phyloP scores from a whole-genome alignment of 2,888 invertebrate genomes.

The Folsomia candida region DNA sequence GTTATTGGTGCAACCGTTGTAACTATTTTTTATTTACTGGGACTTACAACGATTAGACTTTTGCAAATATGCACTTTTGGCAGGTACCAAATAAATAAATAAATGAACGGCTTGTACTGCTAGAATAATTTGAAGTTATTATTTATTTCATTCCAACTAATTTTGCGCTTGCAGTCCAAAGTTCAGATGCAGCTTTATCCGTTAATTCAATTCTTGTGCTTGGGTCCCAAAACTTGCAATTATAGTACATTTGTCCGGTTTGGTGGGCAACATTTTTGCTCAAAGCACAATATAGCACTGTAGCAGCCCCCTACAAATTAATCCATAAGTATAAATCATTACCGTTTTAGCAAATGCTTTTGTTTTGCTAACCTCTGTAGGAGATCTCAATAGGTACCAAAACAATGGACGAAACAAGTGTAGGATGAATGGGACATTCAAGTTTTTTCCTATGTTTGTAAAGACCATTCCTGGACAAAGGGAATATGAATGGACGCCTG shows the following conservation, averaged over 20 bases:
- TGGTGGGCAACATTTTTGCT: slow-evolving; percentile 65
- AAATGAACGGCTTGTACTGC: no score
- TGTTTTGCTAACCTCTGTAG: no score
- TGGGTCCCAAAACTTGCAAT: slow-evolving; percentile 64
- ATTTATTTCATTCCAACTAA: no score
- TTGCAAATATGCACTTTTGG: no score
- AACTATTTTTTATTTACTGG: no score
- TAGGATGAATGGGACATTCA: slow-evolving; percentile 20
- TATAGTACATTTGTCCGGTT: slow-evolving; percentile 71
- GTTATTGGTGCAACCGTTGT: no score
- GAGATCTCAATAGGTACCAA: slow-evolving; percentile 24
- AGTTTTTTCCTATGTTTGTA: slow-evolving; percentile 31
- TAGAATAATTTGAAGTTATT: no score
- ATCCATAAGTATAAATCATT: no score
- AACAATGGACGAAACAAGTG: slow-evolving; percentile 18
- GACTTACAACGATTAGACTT: no score
- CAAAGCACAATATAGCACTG: slow-evolving; percentile 74
- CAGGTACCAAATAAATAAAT: no score
- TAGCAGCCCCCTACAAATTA: slow-evolving; percentile 58
- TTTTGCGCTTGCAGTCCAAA: slow-evolving; percentile 75
- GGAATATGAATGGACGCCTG: slow-evolving; percentile 36
- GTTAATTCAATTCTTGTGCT: slow-evolving; percentile 60
- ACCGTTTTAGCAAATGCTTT: no score
- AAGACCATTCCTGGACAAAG: slow-evolving; percentile 45
- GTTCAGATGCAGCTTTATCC: slow-evolving; percentile 62